Percentiles rank a stretch among this genome's conserved stretches.
These are phyloP conservation scores for Sebastes fasciatus DNA, from an alignment of 2,113 vertebrate genomes.

Conservation along the genomic window DNA sequence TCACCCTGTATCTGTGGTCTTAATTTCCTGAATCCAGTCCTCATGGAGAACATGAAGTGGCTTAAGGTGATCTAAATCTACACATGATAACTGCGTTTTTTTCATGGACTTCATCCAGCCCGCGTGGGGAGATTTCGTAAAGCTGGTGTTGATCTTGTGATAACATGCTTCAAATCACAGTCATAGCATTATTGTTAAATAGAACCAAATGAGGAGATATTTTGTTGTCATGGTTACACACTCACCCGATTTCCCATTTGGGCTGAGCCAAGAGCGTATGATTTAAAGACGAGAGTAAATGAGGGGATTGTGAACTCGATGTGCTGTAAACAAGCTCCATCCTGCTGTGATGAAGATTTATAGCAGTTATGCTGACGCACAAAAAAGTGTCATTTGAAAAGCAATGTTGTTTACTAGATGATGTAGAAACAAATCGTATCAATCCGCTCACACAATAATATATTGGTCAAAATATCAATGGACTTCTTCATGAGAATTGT, in stretches of 20 bases:
- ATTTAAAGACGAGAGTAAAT: neutral
- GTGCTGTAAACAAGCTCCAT: neutral
- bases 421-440: neutral
- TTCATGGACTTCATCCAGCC: neutral
- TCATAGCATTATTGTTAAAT: neutral
- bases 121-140: neutral
- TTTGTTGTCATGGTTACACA: constrained; percentile 17
- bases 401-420: neutral
- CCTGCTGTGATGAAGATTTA: neutral
- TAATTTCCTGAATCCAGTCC: constrained; percentile 7
- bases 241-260: neutral
- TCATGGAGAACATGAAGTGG: constrained; percentile 30
- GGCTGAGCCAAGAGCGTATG: neutral
- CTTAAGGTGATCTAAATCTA: neutral
- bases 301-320: neutral
- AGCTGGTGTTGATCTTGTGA: constrained; percentile 20
- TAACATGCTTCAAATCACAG: constrained; percentile 12
- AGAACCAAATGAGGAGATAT: constrained; percentile 27
- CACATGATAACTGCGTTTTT: neutral
- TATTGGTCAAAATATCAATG: neutral
- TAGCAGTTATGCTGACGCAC: neutral
- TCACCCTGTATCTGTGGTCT: constrained; percentile 42
- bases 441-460: neutral
- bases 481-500: neutral
- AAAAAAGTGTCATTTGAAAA: neutral